These are phyloP conservation scores for Scomberomorus guttatus DNA, from an alignment of 2,797 vertebrate genomes.

Conservation along the genomic window DNA sequence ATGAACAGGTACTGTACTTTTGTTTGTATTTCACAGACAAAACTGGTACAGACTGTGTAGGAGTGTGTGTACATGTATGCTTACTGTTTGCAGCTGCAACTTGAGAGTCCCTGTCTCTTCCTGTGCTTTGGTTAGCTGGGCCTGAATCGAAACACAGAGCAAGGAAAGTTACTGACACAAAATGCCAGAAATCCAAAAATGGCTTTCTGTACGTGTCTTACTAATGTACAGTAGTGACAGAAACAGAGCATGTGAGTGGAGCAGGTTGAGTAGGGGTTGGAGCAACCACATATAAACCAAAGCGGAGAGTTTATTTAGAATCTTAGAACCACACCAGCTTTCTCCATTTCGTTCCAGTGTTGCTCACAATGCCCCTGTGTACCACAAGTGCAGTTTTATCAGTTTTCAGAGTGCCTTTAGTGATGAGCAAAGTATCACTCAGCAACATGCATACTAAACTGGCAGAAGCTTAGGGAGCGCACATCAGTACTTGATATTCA, in stretches of 20 bases:
- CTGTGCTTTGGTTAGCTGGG: slow-evolving; percentile 90
- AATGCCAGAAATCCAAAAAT: not conserved
- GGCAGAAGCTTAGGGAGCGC: not conserved
- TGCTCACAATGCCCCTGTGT: slow-evolving; percentile 4
- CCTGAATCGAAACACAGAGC: slow-evolving; percentile 75
- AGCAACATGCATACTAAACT: slow-evolving; percentile 4
- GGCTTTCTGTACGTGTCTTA: not conserved
- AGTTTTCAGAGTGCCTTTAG: slow-evolving; percentile 18
- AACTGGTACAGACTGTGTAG: not conserved
- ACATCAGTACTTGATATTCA: slow-evolving; percentile 2
- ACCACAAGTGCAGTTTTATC: slow-evolving; percentile 2
- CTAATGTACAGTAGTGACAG: slow-evolving; percentile 12
- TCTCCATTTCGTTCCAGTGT: not conserved
- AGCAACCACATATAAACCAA: not conserved
- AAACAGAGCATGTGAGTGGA: not conserved
- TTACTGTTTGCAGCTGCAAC: slow-evolving; percentile 91
- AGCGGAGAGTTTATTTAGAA: slow-evolving; percentile 4
- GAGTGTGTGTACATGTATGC: slow-evolving; percentile 51
- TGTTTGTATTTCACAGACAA: not conserved
- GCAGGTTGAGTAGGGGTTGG: not conserved
- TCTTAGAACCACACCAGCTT: not conserved
- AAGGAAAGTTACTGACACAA: not conserved
- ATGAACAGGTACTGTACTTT: not conserved
- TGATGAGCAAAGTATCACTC: slow-evolving; percentile 7
- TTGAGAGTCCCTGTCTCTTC: slow-evolving; percentile 91